A percentile compares a stretch with the other conserved stretches of the same genome.
These are phyloP conservation scores for Neosilurus mollespiculum DNA, from an alignment of 2,797 vertebrate species.

Conservation along the genomic window DNA sequence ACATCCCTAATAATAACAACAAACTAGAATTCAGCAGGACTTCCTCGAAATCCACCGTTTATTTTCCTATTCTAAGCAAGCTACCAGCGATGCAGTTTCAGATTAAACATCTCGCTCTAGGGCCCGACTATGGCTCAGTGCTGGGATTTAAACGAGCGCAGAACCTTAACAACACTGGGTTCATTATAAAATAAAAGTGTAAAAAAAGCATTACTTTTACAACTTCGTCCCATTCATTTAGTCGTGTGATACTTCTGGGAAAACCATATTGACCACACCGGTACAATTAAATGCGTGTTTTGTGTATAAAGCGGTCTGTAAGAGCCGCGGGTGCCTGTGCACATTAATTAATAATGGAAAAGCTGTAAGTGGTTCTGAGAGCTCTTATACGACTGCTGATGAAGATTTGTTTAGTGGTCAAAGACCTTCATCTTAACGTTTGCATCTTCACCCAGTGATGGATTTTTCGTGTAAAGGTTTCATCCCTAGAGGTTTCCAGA, in stretches of 20 bases:
- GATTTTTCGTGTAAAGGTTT: no score
- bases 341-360: constrained; percentile 1
- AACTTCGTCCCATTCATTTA: not conserved
- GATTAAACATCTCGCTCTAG: constrained; percentile 1
- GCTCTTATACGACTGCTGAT: not conserved
- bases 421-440: not conserved
- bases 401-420: constrained; percentile 3
- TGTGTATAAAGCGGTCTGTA: not conserved
- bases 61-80: not conserved
- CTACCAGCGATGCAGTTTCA: constrained; percentile 2
- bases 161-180: not conserved
- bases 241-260: not conserved
- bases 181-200: not conserved
- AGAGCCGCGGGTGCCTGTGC: not conserved
- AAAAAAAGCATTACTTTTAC: not conserved
- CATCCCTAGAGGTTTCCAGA: constrained; percentile 53
- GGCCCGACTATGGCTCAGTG: not conserved
- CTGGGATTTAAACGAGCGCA: not conserved
- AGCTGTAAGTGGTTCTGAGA: constrained; percentile 9
- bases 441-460: not conserved
- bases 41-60: not conserved
- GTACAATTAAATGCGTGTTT: constrained; percentile 21
- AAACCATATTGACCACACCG: not conserved
- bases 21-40: not conserved
- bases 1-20: not conserved